Evolutionary conservation across 1,140 invertebrate species (phyloP).

Genomic region (Glossosoma conforme): DNA sequence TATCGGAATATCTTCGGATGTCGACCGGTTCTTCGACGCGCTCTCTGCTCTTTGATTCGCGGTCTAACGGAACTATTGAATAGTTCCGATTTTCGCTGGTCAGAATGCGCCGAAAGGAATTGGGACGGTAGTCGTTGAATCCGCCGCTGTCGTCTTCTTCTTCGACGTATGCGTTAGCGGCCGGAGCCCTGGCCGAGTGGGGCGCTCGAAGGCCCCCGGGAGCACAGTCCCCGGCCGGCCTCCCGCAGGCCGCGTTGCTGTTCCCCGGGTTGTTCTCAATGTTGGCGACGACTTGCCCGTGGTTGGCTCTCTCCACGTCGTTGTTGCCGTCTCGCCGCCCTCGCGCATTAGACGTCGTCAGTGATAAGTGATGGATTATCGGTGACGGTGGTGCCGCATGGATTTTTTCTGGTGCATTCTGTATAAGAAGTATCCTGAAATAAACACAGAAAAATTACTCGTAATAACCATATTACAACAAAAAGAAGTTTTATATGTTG

Average conservation of each 20-base stretch:
- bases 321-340: slow-evolving; percentile 35
- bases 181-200: slow-evolving; percentile 15
- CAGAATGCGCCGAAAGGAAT: slow-evolving; percentile 39
- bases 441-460: too few species aligned
- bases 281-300: slow-evolving; percentile 53
- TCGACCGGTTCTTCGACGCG: slow-evolving; percentile 31
- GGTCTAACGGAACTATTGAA: slow-evolving; percentile 29
- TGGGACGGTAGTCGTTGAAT: slow-evolving; percentile 43
- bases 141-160: slow-evolving; percentile 50
- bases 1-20: slow-evolving; percentile 47
- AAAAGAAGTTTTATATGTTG: too few species aligned
- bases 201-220: slow-evolving; percentile 21
- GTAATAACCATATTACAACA: too few species aligned
- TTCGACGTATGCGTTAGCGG: slow-evolving; percentile 30
- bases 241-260: slow-evolving; percentile 34
- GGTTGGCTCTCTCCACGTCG: slow-evolving; percentile 26
- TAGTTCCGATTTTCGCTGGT: slow-evolving; percentile 31
- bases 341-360: slow-evolving; percentile 37
- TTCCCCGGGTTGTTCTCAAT: slow-evolving; percentile 53
- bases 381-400: slow-evolving; percentile 53
- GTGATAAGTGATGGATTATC: slow-evolving; percentile 36
- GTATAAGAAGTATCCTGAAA: slow-evolving; percentile 80
- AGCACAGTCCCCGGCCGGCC: background rate
- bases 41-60: slow-evolving; percentile 27
- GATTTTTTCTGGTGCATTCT: slow-evolving; percentile 79